phyloP scores from a whole-genome alignment of 2,888 invertebrate species.

The Dysmachus trigonus region DNA sequence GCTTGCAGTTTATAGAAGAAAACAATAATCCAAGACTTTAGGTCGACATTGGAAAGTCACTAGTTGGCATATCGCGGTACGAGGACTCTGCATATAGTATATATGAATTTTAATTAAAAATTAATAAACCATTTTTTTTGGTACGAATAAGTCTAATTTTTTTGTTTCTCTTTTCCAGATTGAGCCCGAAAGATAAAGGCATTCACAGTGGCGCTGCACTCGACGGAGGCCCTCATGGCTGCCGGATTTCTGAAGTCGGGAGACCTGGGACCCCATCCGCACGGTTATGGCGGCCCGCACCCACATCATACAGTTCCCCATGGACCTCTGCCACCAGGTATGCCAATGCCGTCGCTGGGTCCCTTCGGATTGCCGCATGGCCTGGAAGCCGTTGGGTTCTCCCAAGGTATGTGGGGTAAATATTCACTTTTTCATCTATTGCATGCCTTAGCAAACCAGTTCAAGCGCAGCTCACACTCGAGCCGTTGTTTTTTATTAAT shows the following conservation, averaged over 20 bases:
- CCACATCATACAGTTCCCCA: slow-evolving; percentile 64
- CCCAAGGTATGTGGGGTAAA: slow-evolving; percentile 67
- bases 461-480: not conserved
- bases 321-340: slow-evolving; percentile 64
- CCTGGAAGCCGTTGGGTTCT: slow-evolving; percentile 65
- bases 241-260: slow-evolving; percentile 64
- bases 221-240: slow-evolving; percentile 65
- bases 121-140: not conserved
- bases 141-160: not conserved
- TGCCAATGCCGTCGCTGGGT: slow-evolving; percentile 65
- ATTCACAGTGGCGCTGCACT: slow-evolving; percentile 64
- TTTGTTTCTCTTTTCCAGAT: not conserved
- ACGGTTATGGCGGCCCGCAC: slow-evolving; percentile 64
- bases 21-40: too few relatives aligned
- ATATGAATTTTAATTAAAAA: not conserved
- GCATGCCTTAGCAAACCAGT: not conserved
- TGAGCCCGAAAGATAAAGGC: slow-evolving; percentile 53
- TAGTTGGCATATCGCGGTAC: too few relatives aligned
- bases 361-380: slow-evolving; percentile 65
- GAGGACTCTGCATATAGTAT: too few relatives aligned
- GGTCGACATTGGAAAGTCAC: too few relatives aligned
- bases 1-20: too few relatives aligned
- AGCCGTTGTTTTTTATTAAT: not conserved
- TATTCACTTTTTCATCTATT: slow-evolving; percentile 55
- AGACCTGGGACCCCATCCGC: slow-evolving; percentile 64